Conservation (phyloP, 2,888 invertebrate species). For the Pyrgus malvae region DNA sequence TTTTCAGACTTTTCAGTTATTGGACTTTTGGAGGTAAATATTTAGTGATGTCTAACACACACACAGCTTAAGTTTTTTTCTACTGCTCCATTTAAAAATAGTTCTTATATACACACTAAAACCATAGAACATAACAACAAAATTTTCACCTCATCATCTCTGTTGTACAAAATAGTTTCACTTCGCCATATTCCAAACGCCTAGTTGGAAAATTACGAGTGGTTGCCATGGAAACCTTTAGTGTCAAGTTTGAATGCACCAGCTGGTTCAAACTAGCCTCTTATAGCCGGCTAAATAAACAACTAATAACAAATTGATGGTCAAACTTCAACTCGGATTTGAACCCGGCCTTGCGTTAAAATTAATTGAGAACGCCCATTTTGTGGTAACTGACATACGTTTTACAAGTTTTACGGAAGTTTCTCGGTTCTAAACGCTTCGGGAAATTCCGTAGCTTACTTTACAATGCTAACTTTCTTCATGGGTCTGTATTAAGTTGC, state of each 20-base stretch:
- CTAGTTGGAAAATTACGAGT: slow-evolving; percentile 8
- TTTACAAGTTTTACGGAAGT: background rate
- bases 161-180: background rate
- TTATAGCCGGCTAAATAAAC: slow-evolving; percentile 18
- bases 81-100: no score
- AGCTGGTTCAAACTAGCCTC: slow-evolving; percentile 1
- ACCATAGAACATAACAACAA: no score
- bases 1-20: no score
- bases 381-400: slow-evolving; percentile 9
- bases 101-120: no score
- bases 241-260: slow-evolving; percentile 14
- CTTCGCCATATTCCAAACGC: background rate
- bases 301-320: slow-evolving; percentile 22
- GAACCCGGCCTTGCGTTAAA: slow-evolving; percentile 9
- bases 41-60: no score
- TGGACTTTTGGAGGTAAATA: no score
- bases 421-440: background rate
- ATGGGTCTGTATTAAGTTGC: background rate
- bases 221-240: slow-evolving; percentile 2
- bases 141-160: no score
- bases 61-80: no score
- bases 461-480: background rate
- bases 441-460: background rate
- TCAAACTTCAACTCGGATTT: slow-evolving; percentile 16
- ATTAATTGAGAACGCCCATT: slow-evolving; percentile 22